Evolutionary conservation across 2,113 vertebrate species (phyloP).

Genomic region (Megaceryle maxima): DNA sequence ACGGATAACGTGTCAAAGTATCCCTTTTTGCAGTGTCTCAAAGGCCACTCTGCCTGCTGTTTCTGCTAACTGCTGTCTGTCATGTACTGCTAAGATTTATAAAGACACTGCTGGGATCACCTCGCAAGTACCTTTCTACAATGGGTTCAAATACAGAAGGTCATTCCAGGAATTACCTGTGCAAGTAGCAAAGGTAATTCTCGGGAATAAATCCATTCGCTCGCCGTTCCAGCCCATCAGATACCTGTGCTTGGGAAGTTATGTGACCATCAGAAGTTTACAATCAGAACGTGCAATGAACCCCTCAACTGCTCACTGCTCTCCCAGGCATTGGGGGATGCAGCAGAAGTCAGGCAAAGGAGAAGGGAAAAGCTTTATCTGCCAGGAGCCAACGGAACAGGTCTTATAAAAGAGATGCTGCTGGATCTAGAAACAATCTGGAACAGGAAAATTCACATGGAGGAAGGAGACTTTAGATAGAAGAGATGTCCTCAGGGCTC

Average conservation of each 20-base stretch:
- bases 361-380: neutral
- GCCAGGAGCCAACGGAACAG: neutral
- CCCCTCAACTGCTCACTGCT: neutral
- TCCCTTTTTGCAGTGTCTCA: constrained; percentile 19
- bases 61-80: constrained; percentile 3
- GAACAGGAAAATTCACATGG: fast-evolving
- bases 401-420: neutral
- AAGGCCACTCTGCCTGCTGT: constrained; percentile 27
- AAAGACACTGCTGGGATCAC: neutral
- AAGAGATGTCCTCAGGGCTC: neutral
- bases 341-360: neutral
- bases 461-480: neutral
- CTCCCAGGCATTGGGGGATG: fast-evolving
- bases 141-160: neutral
- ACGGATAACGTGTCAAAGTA: constrained; percentile 19
- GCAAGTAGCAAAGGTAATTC: neutral
- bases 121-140: neutral
- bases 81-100: neutral
- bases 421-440: neutral
- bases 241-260: neutral
- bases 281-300: neutral
- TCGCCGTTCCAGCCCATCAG: neutral
- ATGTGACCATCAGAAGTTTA: neutral
- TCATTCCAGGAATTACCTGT: neutral
- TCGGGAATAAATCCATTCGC: neutral